phyloP scores from a whole-genome alignment of 2,113 vertebrate genomes.

The Arvicanthis niloticus region DNA sequence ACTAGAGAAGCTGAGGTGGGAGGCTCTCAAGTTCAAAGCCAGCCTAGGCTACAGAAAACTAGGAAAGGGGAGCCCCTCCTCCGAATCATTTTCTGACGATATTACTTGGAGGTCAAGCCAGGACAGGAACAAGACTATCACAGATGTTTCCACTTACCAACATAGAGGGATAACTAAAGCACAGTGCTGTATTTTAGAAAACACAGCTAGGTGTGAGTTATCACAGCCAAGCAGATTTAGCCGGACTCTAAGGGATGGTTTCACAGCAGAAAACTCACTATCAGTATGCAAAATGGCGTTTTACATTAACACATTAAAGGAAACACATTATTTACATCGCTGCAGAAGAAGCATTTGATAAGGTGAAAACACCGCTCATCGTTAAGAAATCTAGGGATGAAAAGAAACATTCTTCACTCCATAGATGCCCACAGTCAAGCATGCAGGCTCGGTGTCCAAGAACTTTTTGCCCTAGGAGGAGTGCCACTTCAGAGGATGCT shows the following conservation, averaged over 20 bases:
- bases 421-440: background rate
- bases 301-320: background rate
- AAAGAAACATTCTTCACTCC: background rate
- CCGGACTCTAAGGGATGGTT: background rate
- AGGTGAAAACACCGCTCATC: background rate
- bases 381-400: background rate
- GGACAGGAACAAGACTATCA: conserved; percentile 3
- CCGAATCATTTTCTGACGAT: too few relatives aligned
- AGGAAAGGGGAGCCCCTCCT: background rate
- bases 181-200: background rate
- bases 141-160: background rate
- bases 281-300: background rate
- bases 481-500: background rate
- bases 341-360: background rate
- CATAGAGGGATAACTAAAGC: background rate
- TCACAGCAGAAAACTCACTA: background rate
- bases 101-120: background rate
- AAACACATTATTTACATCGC: background rate
- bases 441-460: background rate
- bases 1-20: background rate
- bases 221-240: background rate
- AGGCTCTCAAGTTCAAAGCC: background rate
- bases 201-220: background rate
- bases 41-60: background rate
- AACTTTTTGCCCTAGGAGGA: background rate